Base-by-base conservation (phyloP, 2,113 vertebrate species). In the Ardeotis arabs region DNA sequence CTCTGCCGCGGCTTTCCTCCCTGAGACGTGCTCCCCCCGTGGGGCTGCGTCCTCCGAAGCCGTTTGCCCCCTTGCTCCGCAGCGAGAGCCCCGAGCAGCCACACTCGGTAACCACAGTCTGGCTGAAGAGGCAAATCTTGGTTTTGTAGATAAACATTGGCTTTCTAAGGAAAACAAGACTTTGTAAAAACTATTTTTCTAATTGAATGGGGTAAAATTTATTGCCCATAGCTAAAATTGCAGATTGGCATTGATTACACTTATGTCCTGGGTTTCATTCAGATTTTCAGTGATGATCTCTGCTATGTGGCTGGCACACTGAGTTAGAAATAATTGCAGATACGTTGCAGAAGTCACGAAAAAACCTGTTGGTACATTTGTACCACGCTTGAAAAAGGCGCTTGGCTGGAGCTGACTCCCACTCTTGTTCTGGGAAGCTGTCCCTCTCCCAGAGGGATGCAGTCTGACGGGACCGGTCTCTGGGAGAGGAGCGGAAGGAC, bases 21-120 rank as follows among this genome's bases (percentile, higher is more conserved):
- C 23, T 17, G 58, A 14, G 29, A 25, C 0, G 0, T 7, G 28
- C 20, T 39, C 33, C 62, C n/a, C 37, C 35, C 3, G 0, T 4
- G 14, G 53, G 77, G 6, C 12, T 6, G 24, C 3, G 3, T 15
- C 18, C n/a, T 62, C 37, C 2, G 2, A 47, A 63, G 68, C 8
- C 2, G 1, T 58, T n/a, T 56, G 15, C 12, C 15, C 31, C 58
- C 24, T 80, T 23, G 41, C 41, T 49, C 58, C 6, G 1, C 27
- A 64, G 28, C 27, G 22, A 78, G 49, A 49, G 13, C 14, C 41
- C n/a, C 2, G 4, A 12, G 41, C 47, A 35, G 59, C 31, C 49
- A 52, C 8, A 10, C 19, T 41, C 50, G 6, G 53, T 27, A 15
- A 9, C 15, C 0, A 0, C 8, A 58, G 27, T 44, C 47, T 53